These are phyloP conservation scores for Cheilosia vulpina DNA, from an alignment of 2,888 invertebrate genomes.

Conservation along the genomic window DNA sequence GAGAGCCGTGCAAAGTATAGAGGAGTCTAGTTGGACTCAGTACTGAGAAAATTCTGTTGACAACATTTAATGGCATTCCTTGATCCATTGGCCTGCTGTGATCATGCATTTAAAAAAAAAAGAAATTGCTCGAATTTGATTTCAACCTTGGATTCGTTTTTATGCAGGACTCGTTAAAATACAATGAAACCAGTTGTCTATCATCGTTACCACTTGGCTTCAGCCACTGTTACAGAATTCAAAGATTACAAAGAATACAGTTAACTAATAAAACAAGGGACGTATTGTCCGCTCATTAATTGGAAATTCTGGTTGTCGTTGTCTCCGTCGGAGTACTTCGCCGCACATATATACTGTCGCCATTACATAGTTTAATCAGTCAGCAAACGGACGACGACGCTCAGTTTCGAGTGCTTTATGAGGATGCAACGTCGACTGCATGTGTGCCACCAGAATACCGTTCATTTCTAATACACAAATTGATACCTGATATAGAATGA, in stretches of 20 bases:
- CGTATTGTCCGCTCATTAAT: not conserved
- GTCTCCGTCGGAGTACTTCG: slow-evolving; percentile 36
- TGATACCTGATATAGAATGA: slow-evolving; percentile 93
- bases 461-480: slow-evolving; percentile 83
- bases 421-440: slow-evolving; percentile 88
- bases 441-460: slow-evolving; percentile 90
- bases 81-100: slow-evolving; percentile 1
- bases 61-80: slow-evolving; percentile 14
- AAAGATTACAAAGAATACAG: slow-evolving; percentile 8
- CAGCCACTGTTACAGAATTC: slow-evolving; percentile 31
- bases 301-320: slow-evolving; percentile 45
- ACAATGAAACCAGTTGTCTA: not conserved
- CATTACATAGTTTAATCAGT: slow-evolving; percentile 16
- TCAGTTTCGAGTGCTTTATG: slow-evolving; percentile 92
- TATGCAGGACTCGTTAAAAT: not conserved
- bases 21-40: not conserved
- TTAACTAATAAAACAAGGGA: not conserved
- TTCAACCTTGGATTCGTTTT: slow-evolving; percentile 27
- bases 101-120: not conserved
- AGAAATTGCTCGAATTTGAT: not conserved
- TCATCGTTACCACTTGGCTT: slow-evolving; percentile 38
- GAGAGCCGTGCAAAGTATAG: slow-evolving; percentile 36
- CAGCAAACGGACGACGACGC: slow-evolving; percentile 86
- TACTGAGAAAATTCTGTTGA: not conserved
- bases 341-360: slow-evolving; percentile 40